Evolutionary conservation across 2,113 vertebrate species (phyloP), one percentile per base, ranked within the genome.

Genomic region (human (Homo sapiens)): DNA sequence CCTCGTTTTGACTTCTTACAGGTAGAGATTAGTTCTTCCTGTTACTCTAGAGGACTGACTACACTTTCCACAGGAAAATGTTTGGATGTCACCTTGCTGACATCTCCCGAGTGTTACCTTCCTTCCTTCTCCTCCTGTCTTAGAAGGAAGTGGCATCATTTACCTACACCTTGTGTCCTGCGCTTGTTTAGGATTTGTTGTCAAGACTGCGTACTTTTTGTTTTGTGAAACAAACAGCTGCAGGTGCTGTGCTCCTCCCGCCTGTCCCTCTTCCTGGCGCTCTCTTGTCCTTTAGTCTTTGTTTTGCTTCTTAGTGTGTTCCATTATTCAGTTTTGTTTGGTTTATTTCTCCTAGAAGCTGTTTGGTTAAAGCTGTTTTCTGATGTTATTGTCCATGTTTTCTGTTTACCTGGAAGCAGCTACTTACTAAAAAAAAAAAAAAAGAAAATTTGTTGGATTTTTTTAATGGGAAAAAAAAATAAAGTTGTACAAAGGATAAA

Each of bases 341-440:
- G 95, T 98, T 99, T 97, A 97, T 97, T 98, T 96, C 94, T 98
- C 96, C 97, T 98, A 98, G 97, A 97, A 97, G 97, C 97, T 98
- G 78, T 98, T 97, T 45, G 70, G 91, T 97, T 99, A 98, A 98
- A 98, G 96, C 97, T 98, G 97, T 98, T 98, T 98, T 98, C 98
- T 76, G 97, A 97, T 98, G 98, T 98, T 81, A 89, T 93, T 98
- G 94, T 99, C 97, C 96, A 3, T 98, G 98, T 99, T 98, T 98
- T 98, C 98, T 98, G 97, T 98, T 98, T 94, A 97, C 94, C 85
- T 98, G 96, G 97, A 98, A 98, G 97, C 98, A 98, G 78, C 97
- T 96, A 89, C 95, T 25, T 45, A 35, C 45, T 85, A 93, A 95
- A 85, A 92, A 52, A 75, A 66, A 94, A 70, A 70, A 90, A 94